phyloP scores from a whole-genome alignment of 2,113 vertebrate species.

The Copsychus sechellarum region DNA sequence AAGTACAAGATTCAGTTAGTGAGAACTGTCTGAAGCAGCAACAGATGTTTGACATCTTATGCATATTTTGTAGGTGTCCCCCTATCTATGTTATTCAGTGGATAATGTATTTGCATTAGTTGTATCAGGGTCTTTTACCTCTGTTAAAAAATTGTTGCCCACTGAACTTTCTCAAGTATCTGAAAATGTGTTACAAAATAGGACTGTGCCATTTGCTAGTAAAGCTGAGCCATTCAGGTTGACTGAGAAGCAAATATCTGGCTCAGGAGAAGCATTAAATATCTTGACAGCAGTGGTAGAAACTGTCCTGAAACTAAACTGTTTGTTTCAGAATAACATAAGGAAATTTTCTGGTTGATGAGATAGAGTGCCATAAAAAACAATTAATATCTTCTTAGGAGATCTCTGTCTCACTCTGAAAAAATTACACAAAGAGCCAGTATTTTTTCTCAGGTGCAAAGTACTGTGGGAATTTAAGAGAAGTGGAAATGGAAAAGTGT shows the following conservation, averaged over 20 bases:
- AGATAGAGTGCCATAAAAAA: constrained; percentile 80
- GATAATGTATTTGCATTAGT: constrained; percentile 66
- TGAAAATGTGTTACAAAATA: constrained; percentile 70
- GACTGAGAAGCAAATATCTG: constrained; percentile 74
- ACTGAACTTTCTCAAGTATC: constrained; percentile 66
- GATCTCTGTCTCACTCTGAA: constrained; percentile 65
- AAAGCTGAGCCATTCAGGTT: constrained; percentile 72
- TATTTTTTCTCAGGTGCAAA: constrained; percentile 69
- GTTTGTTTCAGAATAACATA: constrained; percentile 70
- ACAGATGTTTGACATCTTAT: constrained; percentile 75
- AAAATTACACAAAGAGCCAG: constrained; percentile 45
- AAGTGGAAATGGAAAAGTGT: constrained; percentile 63
- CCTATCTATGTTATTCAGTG: constrained; percentile 66
- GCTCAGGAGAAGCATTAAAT: constrained; percentile 73
- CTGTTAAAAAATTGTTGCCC: constrained; percentile 68
- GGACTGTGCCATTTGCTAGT: constrained; percentile 61
- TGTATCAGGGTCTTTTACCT: constrained; percentile 68
- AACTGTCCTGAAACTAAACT: constrained; percentile 70
- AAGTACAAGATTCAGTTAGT: constrained; percentile 73
- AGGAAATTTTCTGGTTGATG: constrained; percentile 69
- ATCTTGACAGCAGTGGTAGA: constrained; percentile 67
- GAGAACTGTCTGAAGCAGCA: constrained; percentile 74
- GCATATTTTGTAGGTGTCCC: constrained; percentile 69
- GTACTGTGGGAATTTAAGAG: constrained; percentile 63
- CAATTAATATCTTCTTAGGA: constrained; percentile 63